phyloP scores from a whole-genome alignment of 2,113 vertebrate species.

The Geothlypis trichas region DNA sequence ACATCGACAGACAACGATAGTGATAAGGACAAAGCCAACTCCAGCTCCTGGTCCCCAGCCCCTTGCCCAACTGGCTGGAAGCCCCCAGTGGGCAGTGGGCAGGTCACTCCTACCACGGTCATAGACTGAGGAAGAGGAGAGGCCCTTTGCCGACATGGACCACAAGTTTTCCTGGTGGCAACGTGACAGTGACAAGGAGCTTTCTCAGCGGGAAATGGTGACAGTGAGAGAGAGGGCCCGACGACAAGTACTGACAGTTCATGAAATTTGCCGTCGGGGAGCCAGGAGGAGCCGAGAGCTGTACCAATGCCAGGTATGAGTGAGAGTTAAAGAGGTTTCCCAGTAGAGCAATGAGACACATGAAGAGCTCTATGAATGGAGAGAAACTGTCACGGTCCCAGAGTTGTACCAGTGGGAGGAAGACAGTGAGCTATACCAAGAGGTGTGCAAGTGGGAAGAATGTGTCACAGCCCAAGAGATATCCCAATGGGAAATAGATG shows the following conservation, averaged over 20 bases:
- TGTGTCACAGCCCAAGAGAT: too few species aligned
- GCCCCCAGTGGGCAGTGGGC: not conserved
- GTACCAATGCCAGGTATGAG: not conserved
- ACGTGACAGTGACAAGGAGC: not conserved
- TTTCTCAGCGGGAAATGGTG: not conserved
- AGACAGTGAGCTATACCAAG: rapidly evolving
- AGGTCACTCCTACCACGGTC: not conserved
- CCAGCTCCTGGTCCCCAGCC: not conserved
- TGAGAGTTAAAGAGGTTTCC: not conserved
- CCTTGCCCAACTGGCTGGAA: not conserved
- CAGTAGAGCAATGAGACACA: not conserved
- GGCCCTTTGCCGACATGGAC: not conserved
- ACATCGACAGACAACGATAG: not conserved
- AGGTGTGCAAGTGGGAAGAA: rapidly evolving
- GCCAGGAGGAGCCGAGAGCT: not conserved
- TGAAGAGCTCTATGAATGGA: not conserved
- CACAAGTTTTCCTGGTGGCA: too few species aligned
- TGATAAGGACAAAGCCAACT: not conserved
- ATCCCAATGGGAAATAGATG: not conserved
- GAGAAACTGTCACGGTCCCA: not conserved
- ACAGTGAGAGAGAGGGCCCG: too few species aligned
- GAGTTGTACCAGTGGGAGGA: not conserved
- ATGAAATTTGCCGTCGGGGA: not conserved
- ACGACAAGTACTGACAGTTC: not conserved
- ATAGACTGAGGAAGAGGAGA: not conserved